Evolutionary conservation across 2,888 invertebrate genomes (phyloP).

Genomic region (Stegophylla sp.): DNA sequence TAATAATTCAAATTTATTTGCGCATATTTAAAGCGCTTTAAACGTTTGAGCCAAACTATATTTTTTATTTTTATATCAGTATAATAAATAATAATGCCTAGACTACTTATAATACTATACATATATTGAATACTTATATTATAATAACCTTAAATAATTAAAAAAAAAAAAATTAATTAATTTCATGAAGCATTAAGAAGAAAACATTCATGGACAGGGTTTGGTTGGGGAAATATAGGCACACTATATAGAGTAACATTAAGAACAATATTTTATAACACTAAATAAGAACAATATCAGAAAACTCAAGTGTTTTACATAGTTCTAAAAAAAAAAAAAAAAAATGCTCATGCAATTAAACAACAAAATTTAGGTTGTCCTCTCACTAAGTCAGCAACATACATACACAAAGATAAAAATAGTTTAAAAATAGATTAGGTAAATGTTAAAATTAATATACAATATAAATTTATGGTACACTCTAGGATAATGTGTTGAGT

Average conservation of each 20-base stretch:
- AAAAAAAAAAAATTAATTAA: constrained; percentile 47
- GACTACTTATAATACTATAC: constrained; percentile 55
- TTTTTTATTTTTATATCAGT: constrained; percentile 44
- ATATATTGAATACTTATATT: constrained; percentile 56
- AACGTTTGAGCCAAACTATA: constrained; percentile 57
- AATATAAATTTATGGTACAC: constrained; percentile 50
- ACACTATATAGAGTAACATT: constrained; percentile 47
- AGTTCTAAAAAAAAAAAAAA: constrained; percentile 43
- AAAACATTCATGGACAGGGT: constrained; percentile 48
- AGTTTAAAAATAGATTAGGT: constrained; percentile 46
- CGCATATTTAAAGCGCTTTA: constrained; percentile 35
- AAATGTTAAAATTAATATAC: constrained; percentile 50
- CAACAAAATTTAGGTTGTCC: constrained; percentile 42
- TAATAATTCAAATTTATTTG: constrained; percentile 47
- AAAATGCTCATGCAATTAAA: constrained; percentile 43
- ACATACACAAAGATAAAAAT: constrained; percentile 35
- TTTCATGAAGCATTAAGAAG: constrained; percentile 54
- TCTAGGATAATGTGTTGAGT: constrained; percentile 52
- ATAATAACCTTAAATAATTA: constrained; percentile 41
- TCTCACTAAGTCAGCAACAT: constrained; percentile 47
- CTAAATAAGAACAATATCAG: constrained; percentile 52
- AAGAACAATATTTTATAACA: constrained; percentile 52
- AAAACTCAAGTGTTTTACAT: constrained; percentile 26
- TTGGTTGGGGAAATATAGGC: constrained; percentile 37
- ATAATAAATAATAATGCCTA: constrained; percentile 56